Conservation (phyloP, 1,140 invertebrate genomes). For the Ceratina japonica region DNA sequence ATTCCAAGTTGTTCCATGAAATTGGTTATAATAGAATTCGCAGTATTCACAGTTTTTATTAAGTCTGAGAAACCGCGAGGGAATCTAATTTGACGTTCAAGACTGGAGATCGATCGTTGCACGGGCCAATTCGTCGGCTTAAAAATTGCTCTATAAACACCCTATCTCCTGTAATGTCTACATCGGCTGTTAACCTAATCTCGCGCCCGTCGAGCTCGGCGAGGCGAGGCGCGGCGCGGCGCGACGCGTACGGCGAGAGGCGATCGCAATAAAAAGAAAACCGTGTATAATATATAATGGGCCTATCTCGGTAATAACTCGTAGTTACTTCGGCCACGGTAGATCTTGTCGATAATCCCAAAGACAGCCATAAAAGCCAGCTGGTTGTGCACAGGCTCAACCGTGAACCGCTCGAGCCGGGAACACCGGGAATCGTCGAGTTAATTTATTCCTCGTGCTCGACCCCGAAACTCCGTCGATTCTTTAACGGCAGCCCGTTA, state of each 20-base stretch:
- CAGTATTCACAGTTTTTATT: no score
- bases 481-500: constrained; percentile 42
- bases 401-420: constrained; percentile 9
- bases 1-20: no score
- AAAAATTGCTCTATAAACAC: constrained; percentile 64
- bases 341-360: constrained; percentile 63
- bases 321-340: constrained; percentile 59
- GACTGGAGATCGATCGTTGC: neutral
- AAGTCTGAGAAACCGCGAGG: neutral
- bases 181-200: constrained; percentile 57
- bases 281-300: constrained; percentile 69
- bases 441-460: constrained; percentile 40
- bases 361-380: constrained; percentile 50
- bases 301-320: constrained; percentile 65
- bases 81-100: neutral
- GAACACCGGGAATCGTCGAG: constrained; percentile 10
- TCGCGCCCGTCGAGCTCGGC: constrained; percentile 15
- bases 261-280: constrained; percentile 58
- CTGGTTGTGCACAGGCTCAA: constrained; percentile 16
- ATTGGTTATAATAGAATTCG: no score
- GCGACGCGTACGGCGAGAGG: constrained; percentile 21
- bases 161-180: constrained; percentile 61
- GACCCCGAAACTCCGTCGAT: constrained; percentile 25
- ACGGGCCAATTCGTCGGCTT: constrained; percentile 29
- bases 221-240: constrained; percentile 5